Conservation (phyloP, 2,113 vertebrate genomes). For the Heterochromis multidens region DNA sequence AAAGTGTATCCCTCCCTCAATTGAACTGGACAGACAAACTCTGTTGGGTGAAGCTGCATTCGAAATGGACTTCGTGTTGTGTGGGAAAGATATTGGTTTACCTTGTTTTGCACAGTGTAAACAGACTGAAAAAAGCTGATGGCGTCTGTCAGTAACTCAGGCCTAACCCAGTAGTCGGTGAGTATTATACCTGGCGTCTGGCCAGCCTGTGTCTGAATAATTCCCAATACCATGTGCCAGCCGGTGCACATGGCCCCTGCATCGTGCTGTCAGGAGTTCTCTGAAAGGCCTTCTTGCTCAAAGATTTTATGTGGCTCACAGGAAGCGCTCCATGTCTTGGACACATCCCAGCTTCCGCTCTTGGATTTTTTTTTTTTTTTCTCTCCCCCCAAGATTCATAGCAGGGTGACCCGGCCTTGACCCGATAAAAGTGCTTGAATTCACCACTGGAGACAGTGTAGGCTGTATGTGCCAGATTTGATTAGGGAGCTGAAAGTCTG, state of each 20-base stretch:
- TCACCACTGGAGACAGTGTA: not conserved
- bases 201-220: constrained; percentile 43
- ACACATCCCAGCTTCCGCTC: constrained; percentile 5
- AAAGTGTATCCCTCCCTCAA: not conserved
- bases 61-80: not conserved
- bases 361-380: too few species aligned
- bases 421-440: not conserved
- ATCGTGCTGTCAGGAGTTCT: constrained; percentile 23
- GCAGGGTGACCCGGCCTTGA: constrained; percentile 43
- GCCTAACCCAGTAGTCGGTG: constrained; percentile 17
- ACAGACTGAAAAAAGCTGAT: not conserved
- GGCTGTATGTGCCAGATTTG: not conserved
- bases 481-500: not conserved
- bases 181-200: constrained; percentile 31
- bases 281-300: not conserved
- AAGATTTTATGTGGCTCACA: not conserved
- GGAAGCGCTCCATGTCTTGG: not conserved
- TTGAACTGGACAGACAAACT: not conserved
- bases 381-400: not conserved
- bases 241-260: constrained; percentile 51
- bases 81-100: not conserved
- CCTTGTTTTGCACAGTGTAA: constrained; percentile 3
- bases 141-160: constrained; percentile 10
- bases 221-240: constrained; percentile 58
- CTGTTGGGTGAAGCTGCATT: not conserved